Evolutionary conservation across 30 jellyfish, hydroid and myxozoan species (phyloP), one percentile per base, ranked within the genome.

Genomic region (Hydra vulgaris): DNA sequence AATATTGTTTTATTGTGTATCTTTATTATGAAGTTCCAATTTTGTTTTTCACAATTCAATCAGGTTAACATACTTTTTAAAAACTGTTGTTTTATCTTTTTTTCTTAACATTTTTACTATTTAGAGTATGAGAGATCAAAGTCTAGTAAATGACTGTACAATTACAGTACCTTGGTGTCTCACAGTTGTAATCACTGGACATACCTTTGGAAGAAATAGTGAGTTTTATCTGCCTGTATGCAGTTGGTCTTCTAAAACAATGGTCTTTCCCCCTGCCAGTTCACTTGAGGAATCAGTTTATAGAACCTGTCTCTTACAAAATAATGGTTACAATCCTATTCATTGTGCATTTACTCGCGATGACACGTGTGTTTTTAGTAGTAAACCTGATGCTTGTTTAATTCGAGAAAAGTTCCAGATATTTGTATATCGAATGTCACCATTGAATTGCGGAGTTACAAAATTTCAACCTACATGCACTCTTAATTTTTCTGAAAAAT

Each of bases 111-210:
- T n/a, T n/a, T n/a, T 12, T 3, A 40, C 5, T 21, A 20, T 81
- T 40, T 77, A 88, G 96, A 79, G 89, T 74, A 72, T 70, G 82
- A 53, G 90, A 79, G 95, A 88, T 54, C 94, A 88, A 71, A 68
- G 88, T 0, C 82, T 79, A 21, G 86, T 79, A 23, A 88, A 88
- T 7, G 95, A 83, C 7, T 24, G 74, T 26, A 79, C 89, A 0
- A 19, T 88, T 26, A 53, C 89, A 54, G 94, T 94, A 23, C 96
- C 96, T 5, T 88, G 96, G 96, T 88, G 96, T 40, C 75, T 88
- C 18, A 84, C 94, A 19, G 79, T 85, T 26, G 53, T 23, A 53
- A 7, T 69, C 61, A n/a, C 56, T 69, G 96, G 93, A 7, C 92
- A 88, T 67, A 88, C 96, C 18, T 88, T 88, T 78, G 67, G 84